Evolutionary conservation across 2,797 vertebrate species (phyloP).

Genomic region (Bovichtus diacanthus): DNA sequence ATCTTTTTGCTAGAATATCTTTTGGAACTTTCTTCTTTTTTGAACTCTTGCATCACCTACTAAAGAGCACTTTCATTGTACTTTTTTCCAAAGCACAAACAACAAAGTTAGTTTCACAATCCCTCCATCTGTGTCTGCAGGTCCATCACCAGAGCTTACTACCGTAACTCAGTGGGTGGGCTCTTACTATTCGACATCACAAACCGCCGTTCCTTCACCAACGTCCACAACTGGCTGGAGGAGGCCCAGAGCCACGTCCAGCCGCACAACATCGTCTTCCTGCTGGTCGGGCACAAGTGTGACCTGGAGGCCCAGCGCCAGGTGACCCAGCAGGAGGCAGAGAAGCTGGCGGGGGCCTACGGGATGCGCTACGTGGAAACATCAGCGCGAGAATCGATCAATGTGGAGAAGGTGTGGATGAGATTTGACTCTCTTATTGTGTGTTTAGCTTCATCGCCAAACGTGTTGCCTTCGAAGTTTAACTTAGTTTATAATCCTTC

Average conservation of each 20-base stretch:
- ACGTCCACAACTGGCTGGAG: conserved; percentile 95
- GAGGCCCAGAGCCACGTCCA: conserved; percentile 95
- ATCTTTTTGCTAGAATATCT: too few relatives aligned
- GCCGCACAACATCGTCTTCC: conserved; percentile 94
- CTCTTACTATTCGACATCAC: conserved; percentile 96
- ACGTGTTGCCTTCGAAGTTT: neutral
- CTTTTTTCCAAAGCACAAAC: neutral
- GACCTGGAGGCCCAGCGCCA: conserved; percentile 94
- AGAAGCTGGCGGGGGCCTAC: conserved; percentile 91
- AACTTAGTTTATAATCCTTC: neutral
- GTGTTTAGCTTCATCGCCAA: neutral
- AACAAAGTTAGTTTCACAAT: neutral
- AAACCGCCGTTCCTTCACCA: conserved; percentile 95
- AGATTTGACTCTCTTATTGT: neutral
- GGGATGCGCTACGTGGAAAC: conserved; percentile 94
- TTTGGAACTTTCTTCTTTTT: too few relatives aligned
- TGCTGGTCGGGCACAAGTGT: conserved; percentile 95
- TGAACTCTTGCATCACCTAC: too few relatives aligned
- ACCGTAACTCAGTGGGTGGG: conserved; percentile 97
- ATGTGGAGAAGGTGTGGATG: conserved; percentile 88
- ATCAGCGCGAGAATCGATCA: conserved; percentile 91
- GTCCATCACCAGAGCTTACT: conserved; percentile 93
- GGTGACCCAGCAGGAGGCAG: conserved; percentile 89
- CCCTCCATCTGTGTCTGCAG: conserved; percentile 60
- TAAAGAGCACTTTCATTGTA: too few relatives aligned